Evolutionary conservation across 2,888 invertebrate genomes (phyloP).

Genomic region (Lasioglossum oenotherae): DNA sequence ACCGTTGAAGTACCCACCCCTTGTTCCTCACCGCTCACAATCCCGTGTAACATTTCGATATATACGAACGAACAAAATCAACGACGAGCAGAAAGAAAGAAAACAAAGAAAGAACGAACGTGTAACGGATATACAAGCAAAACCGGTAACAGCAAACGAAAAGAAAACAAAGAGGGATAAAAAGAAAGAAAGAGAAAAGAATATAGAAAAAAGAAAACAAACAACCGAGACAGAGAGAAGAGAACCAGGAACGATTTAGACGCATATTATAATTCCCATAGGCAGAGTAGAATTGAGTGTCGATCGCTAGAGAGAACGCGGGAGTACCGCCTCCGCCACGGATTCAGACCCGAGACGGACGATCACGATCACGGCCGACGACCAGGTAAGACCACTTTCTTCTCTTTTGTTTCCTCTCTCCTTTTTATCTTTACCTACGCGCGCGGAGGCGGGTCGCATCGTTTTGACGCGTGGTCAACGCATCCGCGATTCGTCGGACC

Average conservation of each 20-base stretch:
- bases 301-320: slow-evolving; percentile 70
- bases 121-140: slow-evolving; percentile 12
- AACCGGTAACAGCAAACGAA: not conserved
- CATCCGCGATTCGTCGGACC: not conserved
- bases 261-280: slow-evolving; percentile 71
- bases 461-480: not conserved
- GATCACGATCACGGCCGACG: slow-evolving; percentile 47
- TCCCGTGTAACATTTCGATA: slow-evolving; percentile 6
- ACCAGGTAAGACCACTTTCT: slow-evolving; percentile 69
- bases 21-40: not conserved
- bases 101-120: slow-evolving; percentile 12
- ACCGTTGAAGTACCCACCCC: not conserved
- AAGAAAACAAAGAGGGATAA: slow-evolving; percentile 11
- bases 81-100: slow-evolving; percentile 28
- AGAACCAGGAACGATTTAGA: slow-evolving; percentile 69
- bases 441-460: slow-evolving; percentile 13
- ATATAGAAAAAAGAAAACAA: slow-evolving; percentile 8
- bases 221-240: slow-evolving; percentile 39
- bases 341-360: slow-evolving; percentile 43
- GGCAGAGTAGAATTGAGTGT: slow-evolving; percentile 72
- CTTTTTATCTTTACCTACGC: slow-evolving; percentile 40
- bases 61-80: slow-evolving; percentile 32
- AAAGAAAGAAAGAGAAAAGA: slow-evolving; percentile 19
- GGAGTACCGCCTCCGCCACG: slow-evolving; percentile 36
- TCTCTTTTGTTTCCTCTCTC: slow-evolving; percentile 21